Evolutionary conservation across 2,797 vertebrate species (phyloP).

Genomic region (Lepilemur ruficaudatus): DNA sequence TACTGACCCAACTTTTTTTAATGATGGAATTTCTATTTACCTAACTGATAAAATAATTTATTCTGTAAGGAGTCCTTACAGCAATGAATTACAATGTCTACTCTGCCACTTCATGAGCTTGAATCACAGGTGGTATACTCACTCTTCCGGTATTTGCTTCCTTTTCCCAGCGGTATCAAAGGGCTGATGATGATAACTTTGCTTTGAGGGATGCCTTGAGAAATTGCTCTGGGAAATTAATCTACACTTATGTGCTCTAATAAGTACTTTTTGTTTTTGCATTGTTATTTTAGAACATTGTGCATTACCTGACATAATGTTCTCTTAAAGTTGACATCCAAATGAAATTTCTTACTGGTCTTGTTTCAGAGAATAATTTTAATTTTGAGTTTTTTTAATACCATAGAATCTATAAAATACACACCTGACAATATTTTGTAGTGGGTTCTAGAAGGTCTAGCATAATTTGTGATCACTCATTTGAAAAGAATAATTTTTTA

Average conservation of each 20-base stretch:
- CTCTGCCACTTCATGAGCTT: background rate
- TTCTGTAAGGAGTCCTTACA: background rate
- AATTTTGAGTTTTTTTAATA: background rate
- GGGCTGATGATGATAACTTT: background rate
- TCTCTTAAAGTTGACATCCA: background rate
- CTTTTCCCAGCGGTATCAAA: background rate
- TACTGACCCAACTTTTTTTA: background rate
- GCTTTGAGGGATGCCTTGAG: background rate
- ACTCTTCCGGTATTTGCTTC: background rate
- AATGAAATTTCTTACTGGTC: background rate
- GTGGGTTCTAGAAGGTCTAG: background rate
- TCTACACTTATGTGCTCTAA: background rate
- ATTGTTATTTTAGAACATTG: background rate
- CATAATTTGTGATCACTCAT: background rate
- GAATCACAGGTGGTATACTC: background rate
- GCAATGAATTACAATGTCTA: background rate
- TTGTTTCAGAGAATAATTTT: background rate
- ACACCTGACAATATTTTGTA: background rate
- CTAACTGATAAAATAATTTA: background rate
- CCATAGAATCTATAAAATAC: background rate
- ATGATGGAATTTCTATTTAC: background rate
- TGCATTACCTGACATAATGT: background rate
- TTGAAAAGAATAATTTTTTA: background rate
- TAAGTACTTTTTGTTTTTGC: background rate
- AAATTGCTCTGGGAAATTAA: background rate